These are phyloP conservation scores for Hydrophis major DNA, from an alignment of 2,797 vertebrate genomes.

Conservation along the genomic window DNA sequence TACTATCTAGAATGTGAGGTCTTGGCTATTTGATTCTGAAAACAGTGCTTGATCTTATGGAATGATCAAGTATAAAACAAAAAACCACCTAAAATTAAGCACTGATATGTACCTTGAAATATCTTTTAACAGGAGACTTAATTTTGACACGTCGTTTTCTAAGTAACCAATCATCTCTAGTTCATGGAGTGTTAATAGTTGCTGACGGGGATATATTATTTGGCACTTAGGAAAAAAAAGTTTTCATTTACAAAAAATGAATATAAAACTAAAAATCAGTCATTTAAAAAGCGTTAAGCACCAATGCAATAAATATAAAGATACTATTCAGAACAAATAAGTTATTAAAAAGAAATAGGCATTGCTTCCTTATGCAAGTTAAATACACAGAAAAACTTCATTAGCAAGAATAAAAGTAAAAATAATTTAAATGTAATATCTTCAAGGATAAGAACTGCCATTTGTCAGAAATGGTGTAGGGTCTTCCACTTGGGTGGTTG, in stretches of 20 bases:
- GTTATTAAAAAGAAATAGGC: neutral
- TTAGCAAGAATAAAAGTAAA: neutral
- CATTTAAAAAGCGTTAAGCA: neutral
- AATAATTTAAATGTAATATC: neutral
- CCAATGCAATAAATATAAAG: neutral
- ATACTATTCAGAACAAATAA: neutral
- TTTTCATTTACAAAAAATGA: slow-evolving; percentile 6
- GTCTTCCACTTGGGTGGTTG: too few species aligned
- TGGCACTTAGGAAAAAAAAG: slow-evolving; percentile 79
- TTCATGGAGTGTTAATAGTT: slow-evolving; percentile 89
- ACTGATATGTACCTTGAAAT: slow-evolving; percentile 78
- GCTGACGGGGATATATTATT: slow-evolving; percentile 91
- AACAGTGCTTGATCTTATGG: neutral
- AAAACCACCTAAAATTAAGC: neutral
- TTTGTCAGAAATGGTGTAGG: too few species aligned
- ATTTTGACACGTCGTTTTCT: slow-evolving; percentile 84
- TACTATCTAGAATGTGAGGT: neutral
- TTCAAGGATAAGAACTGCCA: neutral
- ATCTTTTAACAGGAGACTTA: slow-evolving; percentile 83
- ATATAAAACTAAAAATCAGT: slow-evolving; percentile 7
- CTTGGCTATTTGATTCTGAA: neutral
- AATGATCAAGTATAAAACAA: neutral
- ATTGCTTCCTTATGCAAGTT: neutral
- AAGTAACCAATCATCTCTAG: slow-evolving; percentile 87
- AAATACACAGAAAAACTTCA: neutral